Conservation (phyloP, 2,888 invertebrate genomes). For the Acrocyrtus sp. region DNA sequence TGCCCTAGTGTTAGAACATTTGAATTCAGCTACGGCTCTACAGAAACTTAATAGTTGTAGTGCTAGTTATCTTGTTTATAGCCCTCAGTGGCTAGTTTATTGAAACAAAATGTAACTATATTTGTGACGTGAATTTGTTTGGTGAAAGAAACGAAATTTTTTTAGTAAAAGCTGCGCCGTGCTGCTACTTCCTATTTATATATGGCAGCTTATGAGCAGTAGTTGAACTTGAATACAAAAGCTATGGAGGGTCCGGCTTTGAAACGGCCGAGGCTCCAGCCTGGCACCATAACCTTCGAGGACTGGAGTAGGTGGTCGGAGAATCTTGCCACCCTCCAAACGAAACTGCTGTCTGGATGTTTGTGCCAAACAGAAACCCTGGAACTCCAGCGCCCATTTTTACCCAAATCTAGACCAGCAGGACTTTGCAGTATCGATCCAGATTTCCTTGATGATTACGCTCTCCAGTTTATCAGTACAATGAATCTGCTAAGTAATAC, state of each 20-base stretch:
- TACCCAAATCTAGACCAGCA: constrained; percentile 29
- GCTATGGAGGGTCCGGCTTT: constrained; percentile 61
- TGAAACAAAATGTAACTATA: constrained; percentile 49
- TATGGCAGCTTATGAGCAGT: constrained; percentile 20
- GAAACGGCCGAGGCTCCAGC: constrained; percentile 59
- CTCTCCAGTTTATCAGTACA: constrained; percentile 83
- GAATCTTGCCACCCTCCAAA: constrained; percentile 58
- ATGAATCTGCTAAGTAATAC: constrained; percentile 85
- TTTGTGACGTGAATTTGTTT: constrained; percentile 11
- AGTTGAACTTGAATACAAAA: constrained; percentile 1
- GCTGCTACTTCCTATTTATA: constrained; percentile 17
- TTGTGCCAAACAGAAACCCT: constrained; percentile 59
- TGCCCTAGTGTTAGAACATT: too few relatives aligned
- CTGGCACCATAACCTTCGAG: constrained; percentile 31
- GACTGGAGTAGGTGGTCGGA: constrained; percentile 58
- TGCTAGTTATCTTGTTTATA: too few relatives aligned
- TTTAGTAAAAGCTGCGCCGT: too few relatives aligned
- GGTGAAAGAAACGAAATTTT: constrained; percentile 19
- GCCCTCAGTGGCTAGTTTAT: too few relatives aligned
- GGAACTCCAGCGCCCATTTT: constrained; percentile 58
- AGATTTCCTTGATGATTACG: constrained; percentile 75
- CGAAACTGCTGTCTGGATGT: constrained; percentile 58
- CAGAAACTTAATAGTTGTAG: too few relatives aligned
- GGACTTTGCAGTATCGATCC: constrained; percentile 62
- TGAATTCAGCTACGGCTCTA: too few relatives aligned